phyloP scores from a whole-genome alignment of 2,888 invertebrate genomes.

The Eupsilia transversa region DNA sequence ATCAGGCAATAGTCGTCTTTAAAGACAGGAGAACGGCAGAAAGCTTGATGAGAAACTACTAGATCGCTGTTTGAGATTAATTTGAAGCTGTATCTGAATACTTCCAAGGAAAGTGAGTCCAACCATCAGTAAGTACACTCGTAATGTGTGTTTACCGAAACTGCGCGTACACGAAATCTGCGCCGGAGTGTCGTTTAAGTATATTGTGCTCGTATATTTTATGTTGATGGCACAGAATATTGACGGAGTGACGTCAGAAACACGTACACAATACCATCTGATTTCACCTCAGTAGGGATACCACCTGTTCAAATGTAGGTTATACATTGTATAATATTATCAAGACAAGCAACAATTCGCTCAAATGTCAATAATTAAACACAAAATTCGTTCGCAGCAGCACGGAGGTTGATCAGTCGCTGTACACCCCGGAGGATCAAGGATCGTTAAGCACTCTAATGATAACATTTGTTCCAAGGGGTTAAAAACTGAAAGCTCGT shows the following conservation, averaged over 20 bases:
- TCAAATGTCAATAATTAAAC: too few relatives aligned
- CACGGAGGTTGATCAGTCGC: too few relatives aligned
- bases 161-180: not conserved
- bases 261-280: constrained; percentile 11
- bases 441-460: too few relatives aligned
- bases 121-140: not conserved
- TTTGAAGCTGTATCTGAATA: not conserved
- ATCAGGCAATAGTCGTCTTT: too few relatives aligned
- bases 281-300: constrained; percentile 21
- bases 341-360: too few relatives aligned
- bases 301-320: too few relatives aligned
- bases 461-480: too few relatives aligned
- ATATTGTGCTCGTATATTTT: not conserved
- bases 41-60: not conserved
- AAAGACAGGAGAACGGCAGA: not conserved
- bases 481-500: too few relatives aligned
- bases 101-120: constrained; percentile 15
- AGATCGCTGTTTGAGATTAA: not conserved
- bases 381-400: too few relatives aligned
- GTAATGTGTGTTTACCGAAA: constrained; percentile 9
- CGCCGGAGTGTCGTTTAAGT: not conserved
- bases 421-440: too few relatives aligned
- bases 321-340: too few relatives aligned
- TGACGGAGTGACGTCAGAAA: constrained; percentile 21
- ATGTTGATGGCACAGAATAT: not conserved